These are phyloP conservation scores for Apis cerana DNA, from an alignment of 1,140 invertebrate species.

Conservation along the genomic window DNA sequence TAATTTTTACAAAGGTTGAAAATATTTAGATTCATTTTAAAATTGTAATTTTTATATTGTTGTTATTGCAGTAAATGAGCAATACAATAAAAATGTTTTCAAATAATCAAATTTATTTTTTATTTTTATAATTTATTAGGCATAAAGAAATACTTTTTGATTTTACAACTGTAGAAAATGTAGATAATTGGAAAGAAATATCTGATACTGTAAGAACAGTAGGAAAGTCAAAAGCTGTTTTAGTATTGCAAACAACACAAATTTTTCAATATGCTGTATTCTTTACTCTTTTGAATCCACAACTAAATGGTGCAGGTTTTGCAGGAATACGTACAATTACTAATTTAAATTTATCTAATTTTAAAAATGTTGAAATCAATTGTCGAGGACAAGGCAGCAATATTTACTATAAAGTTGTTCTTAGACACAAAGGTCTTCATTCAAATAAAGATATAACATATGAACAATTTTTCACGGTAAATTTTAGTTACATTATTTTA, in stretches of 20 bases:
- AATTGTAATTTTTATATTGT: neutral
- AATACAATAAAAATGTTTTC: too few relatives aligned
- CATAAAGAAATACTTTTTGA: constrained; percentile 75
- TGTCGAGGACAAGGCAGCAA: constrained; percentile 83
- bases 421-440: constrained; percentile 83
- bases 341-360: constrained; percentile 80
- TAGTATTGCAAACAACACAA: constrained; percentile 83
- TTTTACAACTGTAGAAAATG: constrained; percentile 72
- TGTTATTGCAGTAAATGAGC: neutral
- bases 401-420: constrained; percentile 83
- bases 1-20: neutral
- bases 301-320: constrained; percentile 87
- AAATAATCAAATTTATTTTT: neutral
- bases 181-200: constrained; percentile 83
- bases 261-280: constrained; percentile 85
- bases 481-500: neutral
- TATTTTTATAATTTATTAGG: constrained; percentile 37
- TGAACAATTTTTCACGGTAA: constrained; percentile 85
- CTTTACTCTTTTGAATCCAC: constrained; percentile 86
- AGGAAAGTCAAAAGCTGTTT: constrained; percentile 85
- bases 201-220: constrained; percentile 85
- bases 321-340: constrained; percentile 83
- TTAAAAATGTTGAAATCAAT: constrained; percentile 81
- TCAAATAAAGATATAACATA: constrained; percentile 83
- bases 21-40: neutral